Base-by-base conservation (phyloP, 2,888 invertebrate species). In the Ephialtes manifestator region DNA sequence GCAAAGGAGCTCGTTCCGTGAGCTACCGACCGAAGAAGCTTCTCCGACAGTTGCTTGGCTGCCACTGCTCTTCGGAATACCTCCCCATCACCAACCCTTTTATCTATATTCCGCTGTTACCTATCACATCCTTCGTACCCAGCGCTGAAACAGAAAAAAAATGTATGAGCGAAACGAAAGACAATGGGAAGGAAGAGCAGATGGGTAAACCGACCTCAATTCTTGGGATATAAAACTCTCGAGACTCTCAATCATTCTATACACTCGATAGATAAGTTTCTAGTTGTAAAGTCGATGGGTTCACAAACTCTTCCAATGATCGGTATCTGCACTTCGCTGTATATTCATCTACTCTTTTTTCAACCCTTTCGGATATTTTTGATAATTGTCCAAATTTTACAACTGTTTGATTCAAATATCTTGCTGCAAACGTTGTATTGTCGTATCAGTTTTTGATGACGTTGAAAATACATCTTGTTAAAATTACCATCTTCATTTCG, bases 201-300 rank as follows among this genome's bases (percentile, higher is more conserved):
- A 81, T 68, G 74, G 76, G 58, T 20, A 63, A 53, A 81, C 63
- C 53, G 51, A 53, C 70, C 70, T 71, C 63, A 63, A 81, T 81
- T 71, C 76, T 10, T 11, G 28, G 63, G 81, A 71, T 70, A 81
- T 76, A 81, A 75, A 81, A 81, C 48, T 81, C 70, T 15, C 53
- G 46, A 58, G 28, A 63, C 39, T 78, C 71, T 63, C 63, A 5
- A 39, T 71, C 46, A 72, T 82, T 82, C 43, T 10, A 24, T 51
- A 31, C 46, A n/a, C 72, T 20, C 71, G 55, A 58, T 65, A 53
- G 82, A 82, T 82, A 82, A 82, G 55, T 77, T 82, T 77, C 60
- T 39, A 72, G 77, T 77, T 77, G 65, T 65, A 67, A 72, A 71
- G 77, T 83, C 82, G 67, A 72, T 58, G 60, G 55, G 46, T 31